A percentile compares a stretch with the other conserved stretches of the same genome.
phyloP scores from a whole-genome alignment of 2,888 invertebrate genomes.

The Nephrotoma appendiculata region DNA sequence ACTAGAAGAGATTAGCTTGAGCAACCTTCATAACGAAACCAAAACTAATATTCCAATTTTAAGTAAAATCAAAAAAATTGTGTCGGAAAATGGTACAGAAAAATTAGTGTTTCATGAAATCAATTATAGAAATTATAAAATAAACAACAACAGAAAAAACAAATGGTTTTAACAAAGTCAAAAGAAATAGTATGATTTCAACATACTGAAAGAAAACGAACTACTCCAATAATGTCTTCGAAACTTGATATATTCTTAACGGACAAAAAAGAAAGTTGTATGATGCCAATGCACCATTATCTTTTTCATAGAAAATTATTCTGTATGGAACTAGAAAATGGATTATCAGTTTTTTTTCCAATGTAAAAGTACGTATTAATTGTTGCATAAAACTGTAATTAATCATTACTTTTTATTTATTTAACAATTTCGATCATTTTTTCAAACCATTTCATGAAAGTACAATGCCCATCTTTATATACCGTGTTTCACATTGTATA shows the following conservation, averaged over 20 bases:
- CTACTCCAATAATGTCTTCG: background rate
- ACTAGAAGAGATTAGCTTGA: too few species aligned
- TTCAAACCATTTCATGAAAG: too few species aligned
- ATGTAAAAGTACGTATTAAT: background rate
- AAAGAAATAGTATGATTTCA: background rate
- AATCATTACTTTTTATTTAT: background rate
- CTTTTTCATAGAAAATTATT: background rate
- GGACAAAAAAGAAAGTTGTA: background rate
- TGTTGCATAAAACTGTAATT: background rate
- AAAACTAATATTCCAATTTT: background rate
- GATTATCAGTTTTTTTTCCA: background rate
- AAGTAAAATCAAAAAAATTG: background rate
- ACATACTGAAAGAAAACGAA: background rate
- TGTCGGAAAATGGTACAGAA: background rate
- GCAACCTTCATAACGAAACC: too few species aligned
- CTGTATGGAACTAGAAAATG: background rate
- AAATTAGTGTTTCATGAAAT: background rate
- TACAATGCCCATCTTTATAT: too few species aligned
- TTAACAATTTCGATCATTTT: too few species aligned
- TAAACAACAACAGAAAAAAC: background rate
- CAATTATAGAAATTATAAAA: too few species aligned
- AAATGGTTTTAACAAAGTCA: background rate
- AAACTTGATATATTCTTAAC: background rate
- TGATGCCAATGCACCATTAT: background rate
- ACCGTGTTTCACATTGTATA: too few species aligned